These are phyloP conservation scores for Oscarella lobularis DNA, from an alignment of 37 sponge, comb jelly and placozoan species.

Conservation along the genomic window DNA sequence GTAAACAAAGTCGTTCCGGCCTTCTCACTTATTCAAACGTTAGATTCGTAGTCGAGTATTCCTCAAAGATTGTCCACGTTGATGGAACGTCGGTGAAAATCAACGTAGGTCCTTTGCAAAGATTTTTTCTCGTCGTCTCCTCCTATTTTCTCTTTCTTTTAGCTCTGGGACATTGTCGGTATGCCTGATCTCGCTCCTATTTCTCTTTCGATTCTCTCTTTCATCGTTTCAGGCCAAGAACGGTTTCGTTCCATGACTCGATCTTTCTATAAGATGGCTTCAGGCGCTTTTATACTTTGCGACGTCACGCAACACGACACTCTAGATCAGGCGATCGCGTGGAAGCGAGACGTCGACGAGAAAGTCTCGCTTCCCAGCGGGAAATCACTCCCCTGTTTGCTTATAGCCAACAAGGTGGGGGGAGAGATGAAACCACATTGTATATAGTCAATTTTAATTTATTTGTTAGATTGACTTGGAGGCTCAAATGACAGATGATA, in stretches of 20 bases:
- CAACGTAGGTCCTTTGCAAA: not conserved
- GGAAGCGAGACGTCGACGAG: slow-evolving; percentile 3
- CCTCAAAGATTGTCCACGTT: not conserved
- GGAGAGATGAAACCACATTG: no score
- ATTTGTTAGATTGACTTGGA: not conserved
- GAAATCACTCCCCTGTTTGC: not conserved
- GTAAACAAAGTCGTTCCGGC: not conserved
- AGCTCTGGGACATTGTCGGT: not conserved
- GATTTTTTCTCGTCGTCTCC: not conserved
- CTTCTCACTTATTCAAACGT: not conserved
- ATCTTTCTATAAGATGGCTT: not conserved
- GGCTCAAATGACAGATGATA: not conserved
- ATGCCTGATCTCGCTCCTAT: not conserved
- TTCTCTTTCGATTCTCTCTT: no score
- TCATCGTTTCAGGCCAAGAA: not conserved
- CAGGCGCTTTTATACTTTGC: not conserved
- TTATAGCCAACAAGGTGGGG: not conserved
- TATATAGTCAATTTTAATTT: not conserved
- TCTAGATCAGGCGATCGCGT: slow-evolving; percentile 1
- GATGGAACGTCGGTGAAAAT: not conserved
- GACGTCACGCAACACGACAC: slow-evolving; percentile 8
- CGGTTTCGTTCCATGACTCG: not conserved
- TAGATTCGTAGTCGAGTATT: not conserved
- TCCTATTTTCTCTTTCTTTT: not conserved
- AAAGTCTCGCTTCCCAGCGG: not conserved